Conservation (phyloP, 2,113 vertebrate species). For the Colinus virginianus region DNA sequence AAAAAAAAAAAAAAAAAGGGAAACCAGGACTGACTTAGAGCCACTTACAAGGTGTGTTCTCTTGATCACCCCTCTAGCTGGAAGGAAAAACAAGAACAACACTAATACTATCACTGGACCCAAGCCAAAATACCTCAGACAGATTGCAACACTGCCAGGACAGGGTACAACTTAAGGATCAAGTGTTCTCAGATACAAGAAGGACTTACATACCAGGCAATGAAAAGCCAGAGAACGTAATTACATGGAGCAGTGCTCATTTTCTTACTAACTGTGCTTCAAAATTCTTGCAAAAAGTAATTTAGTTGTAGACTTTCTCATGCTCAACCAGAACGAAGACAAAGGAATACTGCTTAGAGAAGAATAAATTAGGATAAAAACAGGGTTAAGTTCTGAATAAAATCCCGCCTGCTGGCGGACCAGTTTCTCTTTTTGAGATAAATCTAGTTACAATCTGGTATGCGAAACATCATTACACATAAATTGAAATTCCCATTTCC, state of each 20-base stretch:
- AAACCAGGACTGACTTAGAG: neutral
- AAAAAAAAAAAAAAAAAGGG: neutral
- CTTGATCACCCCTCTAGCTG: neutral
- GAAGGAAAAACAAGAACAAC: neutral
- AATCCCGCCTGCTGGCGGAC: neutral
- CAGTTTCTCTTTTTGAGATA: slow-evolving; percentile 14
- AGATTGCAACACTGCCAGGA: neutral
- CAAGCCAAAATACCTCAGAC: neutral
- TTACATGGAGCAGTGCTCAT: neutral
- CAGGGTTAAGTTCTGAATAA: neutral
- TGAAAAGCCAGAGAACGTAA: neutral
- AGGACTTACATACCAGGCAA: neutral
- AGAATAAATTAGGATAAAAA: slow-evolving; percentile 23
- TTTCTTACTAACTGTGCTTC: neutral
- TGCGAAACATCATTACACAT: neutral
- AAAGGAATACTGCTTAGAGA: neutral
- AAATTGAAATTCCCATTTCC: slow-evolving; percentile 6
- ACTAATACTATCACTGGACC: neutral
- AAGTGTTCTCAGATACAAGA: neutral
- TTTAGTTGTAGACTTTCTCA: neutral
- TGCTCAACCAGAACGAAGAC: slow-evolving; percentile 12
- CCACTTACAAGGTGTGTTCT: neutral
- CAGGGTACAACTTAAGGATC: neutral
- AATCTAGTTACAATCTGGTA: neutral
- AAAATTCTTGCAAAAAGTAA: neutral